Conservation (phyloP, 2,113 vertebrate genomes). For the Tachysurus fulvidraco region DNA sequence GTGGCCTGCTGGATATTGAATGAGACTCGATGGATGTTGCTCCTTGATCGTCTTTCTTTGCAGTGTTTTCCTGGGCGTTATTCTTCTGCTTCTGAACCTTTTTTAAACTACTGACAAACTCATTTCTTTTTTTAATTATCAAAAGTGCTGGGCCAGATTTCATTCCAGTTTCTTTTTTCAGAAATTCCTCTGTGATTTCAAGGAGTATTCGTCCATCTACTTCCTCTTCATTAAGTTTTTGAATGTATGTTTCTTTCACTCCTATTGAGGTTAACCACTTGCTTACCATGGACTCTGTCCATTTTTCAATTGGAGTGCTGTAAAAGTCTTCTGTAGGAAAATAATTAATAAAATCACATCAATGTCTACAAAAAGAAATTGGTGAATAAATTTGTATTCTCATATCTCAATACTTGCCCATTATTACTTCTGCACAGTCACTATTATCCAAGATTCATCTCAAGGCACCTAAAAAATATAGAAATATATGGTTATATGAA, state of each 20-base stretch:
- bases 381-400: not conserved
- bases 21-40: not conserved
- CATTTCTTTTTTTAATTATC: slow-evolving; percentile 70
- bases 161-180: slow-evolving; percentile 70
- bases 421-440: slow-evolving; percentile 30
- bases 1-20: not conserved
- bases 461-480: slow-evolving; percentile 17
- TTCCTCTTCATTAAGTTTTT: slow-evolving; percentile 71
- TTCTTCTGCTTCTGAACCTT: slow-evolving; percentile 23
- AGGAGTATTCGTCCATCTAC: slow-evolving; percentile 73
- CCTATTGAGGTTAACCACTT: slow-evolving; percentile 72
- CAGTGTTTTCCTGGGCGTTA: not conserved
- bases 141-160: slow-evolving; percentile 74
- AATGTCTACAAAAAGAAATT: not conserved
- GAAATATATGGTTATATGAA: not conserved
- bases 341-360: slow-evolving; percentile 9
- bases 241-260: slow-evolving; percentile 70
- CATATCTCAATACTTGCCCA: slow-evolving; percentile 43
- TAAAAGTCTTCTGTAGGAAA: slow-evolving; percentile 52
- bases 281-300: slow-evolving; percentile 75
- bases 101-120: slow-evolving; percentile 52
- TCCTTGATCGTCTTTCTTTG: not conserved
- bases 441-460: not conserved
- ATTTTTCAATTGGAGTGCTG: slow-evolving; percentile 60
- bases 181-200: slow-evolving; percentile 66